Conservation (phyloP, 2,113 vertebrate species). For the Zootoca vivipara region DNA sequence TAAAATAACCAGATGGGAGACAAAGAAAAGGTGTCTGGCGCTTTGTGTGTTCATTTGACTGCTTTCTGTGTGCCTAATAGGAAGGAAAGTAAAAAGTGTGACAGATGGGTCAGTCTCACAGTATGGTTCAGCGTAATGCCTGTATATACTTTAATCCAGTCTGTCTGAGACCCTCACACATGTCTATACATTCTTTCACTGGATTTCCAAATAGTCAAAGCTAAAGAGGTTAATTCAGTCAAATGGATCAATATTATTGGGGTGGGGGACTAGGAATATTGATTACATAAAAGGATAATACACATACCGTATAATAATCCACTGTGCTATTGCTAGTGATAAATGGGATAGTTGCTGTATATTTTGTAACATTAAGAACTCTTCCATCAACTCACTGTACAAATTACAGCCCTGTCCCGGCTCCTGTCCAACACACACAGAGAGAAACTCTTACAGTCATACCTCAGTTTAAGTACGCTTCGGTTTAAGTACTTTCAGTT, state of each 20-base stretch:
- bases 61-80: background rate
- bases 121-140: background rate
- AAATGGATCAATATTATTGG: background rate
- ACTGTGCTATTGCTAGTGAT: background rate
- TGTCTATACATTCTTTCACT: background rate
- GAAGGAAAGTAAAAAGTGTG: background rate
- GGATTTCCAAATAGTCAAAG: background rate
- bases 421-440: too few species aligned
- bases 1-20: background rate
- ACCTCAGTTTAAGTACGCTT: too few species aligned
- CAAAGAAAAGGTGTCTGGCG: background rate
- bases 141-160: slow-evolving; percentile 1
- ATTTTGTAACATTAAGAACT: background rate
- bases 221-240: background rate
- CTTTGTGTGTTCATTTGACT: background rate
- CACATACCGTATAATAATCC: background rate
- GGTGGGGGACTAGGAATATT: background rate
- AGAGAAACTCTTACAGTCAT: too few species aligned
- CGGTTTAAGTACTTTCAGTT: too few species aligned
- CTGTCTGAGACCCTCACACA: background rate
- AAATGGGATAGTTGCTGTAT: background rate
- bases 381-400: background rate
- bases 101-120: background rate
- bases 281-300: background rate
- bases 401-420: background rate